These are phyloP conservation scores for Ascaphus truei DNA, from an alignment of 2,113 vertebrate genomes.

Conservation along the genomic window DNA sequence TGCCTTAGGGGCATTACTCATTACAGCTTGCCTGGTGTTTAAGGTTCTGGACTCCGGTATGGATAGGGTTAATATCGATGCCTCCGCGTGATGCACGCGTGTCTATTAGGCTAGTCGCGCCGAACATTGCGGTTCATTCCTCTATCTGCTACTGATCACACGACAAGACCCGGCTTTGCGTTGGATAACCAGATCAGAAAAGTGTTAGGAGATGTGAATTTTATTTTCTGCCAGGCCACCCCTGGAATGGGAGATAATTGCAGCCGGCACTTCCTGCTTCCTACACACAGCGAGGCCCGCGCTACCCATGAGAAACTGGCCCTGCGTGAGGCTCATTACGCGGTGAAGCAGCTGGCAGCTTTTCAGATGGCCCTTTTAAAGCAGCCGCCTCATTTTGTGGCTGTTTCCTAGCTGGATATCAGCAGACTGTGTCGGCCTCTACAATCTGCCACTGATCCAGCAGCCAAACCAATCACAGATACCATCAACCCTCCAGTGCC, in stretches of 20 bases:
- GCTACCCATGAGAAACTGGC: not conserved
- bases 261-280: not conserved
- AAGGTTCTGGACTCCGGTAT: no score
- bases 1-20: no score
- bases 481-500: not conserved
- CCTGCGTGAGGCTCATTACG: not conserved
- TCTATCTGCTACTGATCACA: no score
- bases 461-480: not conserved
- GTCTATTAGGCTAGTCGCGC: no score
- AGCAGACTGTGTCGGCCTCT: not conserved
- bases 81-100: no score
- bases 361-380: not conserved
- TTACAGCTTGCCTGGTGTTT: no score
- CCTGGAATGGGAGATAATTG: not conserved
- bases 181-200: not conserved
- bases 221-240: not conserved
- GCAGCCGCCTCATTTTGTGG: not conserved
- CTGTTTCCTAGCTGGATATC: not conserved
- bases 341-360: not conserved
- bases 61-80: no score
- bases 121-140: no score
- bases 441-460: not conserved
- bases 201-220: not conserved
- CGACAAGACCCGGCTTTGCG: not conserved
- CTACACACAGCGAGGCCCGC: not conserved